Evolutionary conservation across 1,140 invertebrate genomes (phyloP).

Genomic region (Microvelia longipes): DNA sequence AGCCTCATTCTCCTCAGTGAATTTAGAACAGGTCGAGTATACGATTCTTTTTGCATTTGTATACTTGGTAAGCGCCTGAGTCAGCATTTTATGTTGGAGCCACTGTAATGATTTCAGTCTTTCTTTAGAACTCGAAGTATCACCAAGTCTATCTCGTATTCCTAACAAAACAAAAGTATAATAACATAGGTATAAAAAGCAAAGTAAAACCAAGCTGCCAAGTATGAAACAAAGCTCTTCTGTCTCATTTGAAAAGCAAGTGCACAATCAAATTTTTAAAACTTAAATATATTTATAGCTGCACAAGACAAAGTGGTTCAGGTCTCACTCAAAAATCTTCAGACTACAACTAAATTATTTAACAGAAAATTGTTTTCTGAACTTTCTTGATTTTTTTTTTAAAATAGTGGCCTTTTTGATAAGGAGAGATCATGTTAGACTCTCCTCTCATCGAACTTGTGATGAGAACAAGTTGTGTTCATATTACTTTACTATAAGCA

Average conservation of each 20-base stretch:
- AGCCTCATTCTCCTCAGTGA: conserved; percentile 81
- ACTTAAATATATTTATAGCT: background rate
- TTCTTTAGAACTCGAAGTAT: conserved; percentile 27
- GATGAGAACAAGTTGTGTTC: no score
- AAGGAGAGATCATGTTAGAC: no score
- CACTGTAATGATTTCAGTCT: conserved; percentile 53
- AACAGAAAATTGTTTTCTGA: no score
- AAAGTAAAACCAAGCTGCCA: background rate
- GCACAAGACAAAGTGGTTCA: background rate
- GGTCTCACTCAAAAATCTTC: no score
- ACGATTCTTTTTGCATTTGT: conserved; percentile 68
- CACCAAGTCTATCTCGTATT: conserved; percentile 2
- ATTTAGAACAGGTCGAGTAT: conserved; percentile 89
- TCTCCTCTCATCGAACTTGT: no score
- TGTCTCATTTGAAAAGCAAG: background rate
- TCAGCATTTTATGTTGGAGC: conserved; percentile 71
- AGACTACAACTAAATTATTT: no score
- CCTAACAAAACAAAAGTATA: background rate
- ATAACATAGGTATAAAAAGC: background rate
- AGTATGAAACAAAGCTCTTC: background rate
- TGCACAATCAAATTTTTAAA: background rate
- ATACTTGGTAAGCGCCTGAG: conserved; percentile 68
- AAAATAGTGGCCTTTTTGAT: no score
- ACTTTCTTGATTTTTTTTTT: no score
- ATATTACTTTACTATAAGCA: no score